Evolutionary conservation across 2,888 invertebrate genomes (phyloP), one percentile per base, ranked within the genome.

Genomic region (Pycnomerus fuliginosus): DNA sequence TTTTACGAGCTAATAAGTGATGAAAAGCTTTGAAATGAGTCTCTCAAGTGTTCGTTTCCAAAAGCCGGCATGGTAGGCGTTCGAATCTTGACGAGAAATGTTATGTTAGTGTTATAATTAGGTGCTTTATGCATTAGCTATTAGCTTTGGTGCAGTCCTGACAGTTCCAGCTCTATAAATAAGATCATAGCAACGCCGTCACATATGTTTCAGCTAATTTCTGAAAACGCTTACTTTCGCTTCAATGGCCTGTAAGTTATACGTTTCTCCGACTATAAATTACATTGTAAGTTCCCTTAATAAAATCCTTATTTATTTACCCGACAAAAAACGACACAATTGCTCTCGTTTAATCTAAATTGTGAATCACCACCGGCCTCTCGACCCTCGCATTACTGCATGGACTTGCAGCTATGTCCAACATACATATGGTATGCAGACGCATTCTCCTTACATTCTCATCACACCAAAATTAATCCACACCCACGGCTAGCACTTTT

Each of bases 61-160:
- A 36, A 31, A 46, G 47, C 40, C 47, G 43, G 36, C 39, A 25
- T 48, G 25, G 25, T 53, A 48, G 52, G 51, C 53, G 52, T 52
- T 53, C 37, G 39, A 46, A 53, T 53, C 49, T 49, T 53, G 52
- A 53, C 53, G 45, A 52, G 55, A 58, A 56, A 61, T 61, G 58
- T 62, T 59, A 56, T 62, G 56, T 62, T 61, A 53, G 58, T 53
- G 62, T 60, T 66, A 66, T 67, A 67, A 67, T 67, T 66, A 67
- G 65, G 61, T 56, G 55, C 55, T 57, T 56, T 61, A 60, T 62
- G 61, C 64, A 64, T 67, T 64, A 66, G 62, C 62, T 64, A 61
- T 64, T 64, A 65, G 58, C 53, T 60, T 58, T 59, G 60, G 55
- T 64, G 64, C 64, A 62, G 61, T 65, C 58, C 56, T 53, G 62